These are phyloP conservation scores for Halesus radiatus DNA, from an alignment of 1,140 invertebrate genomes.

Conservation along the genomic window DNA sequence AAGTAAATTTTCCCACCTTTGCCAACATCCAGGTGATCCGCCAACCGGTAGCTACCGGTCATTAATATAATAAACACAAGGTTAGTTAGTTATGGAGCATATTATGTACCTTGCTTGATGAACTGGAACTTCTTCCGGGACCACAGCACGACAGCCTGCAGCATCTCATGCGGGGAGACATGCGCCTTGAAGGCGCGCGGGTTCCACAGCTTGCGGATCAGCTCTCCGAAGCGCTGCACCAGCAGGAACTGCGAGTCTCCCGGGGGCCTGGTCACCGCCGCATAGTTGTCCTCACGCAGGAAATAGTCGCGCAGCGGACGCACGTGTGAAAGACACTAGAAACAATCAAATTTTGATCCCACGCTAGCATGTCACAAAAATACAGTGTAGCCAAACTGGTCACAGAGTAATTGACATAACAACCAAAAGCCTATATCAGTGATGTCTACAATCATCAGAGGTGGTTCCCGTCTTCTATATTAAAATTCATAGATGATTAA, in stretches of 20 bases:
- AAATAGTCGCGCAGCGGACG: constrained; percentile 96
- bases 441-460: too few relatives aligned
- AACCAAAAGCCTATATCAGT: too few relatives aligned
- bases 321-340: constrained; percentile 93
- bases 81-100: too few relatives aligned
- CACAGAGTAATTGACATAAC: too few relatives aligned
- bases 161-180: constrained; percentile 99
- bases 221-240: constrained; percentile 96
- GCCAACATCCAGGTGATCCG: too few relatives aligned
- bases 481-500: too few relatives aligned
- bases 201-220: constrained; percentile 99
- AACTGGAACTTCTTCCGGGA: constrained; percentile 99
- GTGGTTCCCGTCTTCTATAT: too few relatives aligned
- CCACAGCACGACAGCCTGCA: constrained; percentile 98
- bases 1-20: too few relatives aligned
- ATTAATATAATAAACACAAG: too few relatives aligned
- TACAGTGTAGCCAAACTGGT: too few relatives aligned
- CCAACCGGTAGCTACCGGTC: too few relatives aligned
- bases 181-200: constrained; percentile 99
- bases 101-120: constrained; percentile 95
- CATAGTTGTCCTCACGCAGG: constrained; percentile 93
- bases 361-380: too few relatives aligned
- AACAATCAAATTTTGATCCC: neutral
- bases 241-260: constrained; percentile 93
- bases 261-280: constrained; percentile 88